Evolutionary conservation across 2,113 vertebrate genomes (phyloP).

Genomic region (Misgurnus mizolepis): DNA sequence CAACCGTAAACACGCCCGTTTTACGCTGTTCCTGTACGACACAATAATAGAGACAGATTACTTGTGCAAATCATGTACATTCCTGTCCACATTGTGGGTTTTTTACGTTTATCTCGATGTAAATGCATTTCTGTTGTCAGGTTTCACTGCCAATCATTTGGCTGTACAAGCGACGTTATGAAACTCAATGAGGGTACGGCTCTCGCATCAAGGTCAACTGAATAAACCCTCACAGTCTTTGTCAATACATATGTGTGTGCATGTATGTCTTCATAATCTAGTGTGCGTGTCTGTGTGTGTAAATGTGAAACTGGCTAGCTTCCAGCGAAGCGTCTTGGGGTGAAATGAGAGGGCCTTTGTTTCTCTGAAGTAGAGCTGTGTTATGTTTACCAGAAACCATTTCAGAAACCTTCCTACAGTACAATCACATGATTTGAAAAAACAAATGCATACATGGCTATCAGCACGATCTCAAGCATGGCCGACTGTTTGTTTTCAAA

Average conservation of each 20-base stretch:
- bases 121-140: background rate
- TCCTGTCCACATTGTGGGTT: background rate
- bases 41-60: background rate
- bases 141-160: background rate
- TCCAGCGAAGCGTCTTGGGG: slow-evolving; percentile 14
- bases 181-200: background rate
- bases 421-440: background rate
- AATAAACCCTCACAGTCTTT: background rate
- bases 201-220: slow-evolving; percentile 25
- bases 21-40: background rate
- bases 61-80: background rate
- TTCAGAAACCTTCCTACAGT: slow-evolving; percentile 33
- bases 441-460: background rate
- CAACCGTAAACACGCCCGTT: background rate
- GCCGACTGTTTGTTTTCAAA: slow-evolving; percentile 13
- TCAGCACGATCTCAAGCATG: background rate
- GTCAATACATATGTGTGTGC: background rate
- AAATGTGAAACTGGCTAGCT: slow-evolving; percentile 53
- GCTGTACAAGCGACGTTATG: background rate
- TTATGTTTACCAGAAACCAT: slow-evolving; percentile 56
- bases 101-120: background rate
- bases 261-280: slow-evolving; percentile 32
- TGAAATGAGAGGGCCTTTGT: slow-evolving; percentile 46
- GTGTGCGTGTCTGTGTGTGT: slow-evolving; percentile 37
- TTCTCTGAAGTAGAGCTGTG: slow-evolving; percentile 39